Base-by-base conservation (phyloP, 1,140 invertebrate genomes). In the Leucophenga varia region DNA sequence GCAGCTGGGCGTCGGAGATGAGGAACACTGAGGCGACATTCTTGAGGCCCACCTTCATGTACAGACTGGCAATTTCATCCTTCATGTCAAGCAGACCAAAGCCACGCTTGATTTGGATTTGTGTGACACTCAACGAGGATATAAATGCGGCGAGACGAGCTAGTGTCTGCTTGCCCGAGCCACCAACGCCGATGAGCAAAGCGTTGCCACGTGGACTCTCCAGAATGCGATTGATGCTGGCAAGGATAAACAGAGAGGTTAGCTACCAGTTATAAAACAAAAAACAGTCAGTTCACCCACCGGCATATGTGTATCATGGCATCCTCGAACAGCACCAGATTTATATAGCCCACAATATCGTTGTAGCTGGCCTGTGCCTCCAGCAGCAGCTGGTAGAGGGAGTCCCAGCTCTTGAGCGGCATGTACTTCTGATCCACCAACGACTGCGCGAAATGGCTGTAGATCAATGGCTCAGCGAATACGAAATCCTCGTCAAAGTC, bases 301-400 rank as follows among this genome's bases (percentile, higher is more conserved):
- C 87, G 82, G 76, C 88, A 92, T 34, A 95, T 84, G 68, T 95
- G 91, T 55, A 83, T 81, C 85, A 95, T 91, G 1, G 94, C 93
- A 75, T 96, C 93, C 71, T 95, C 90, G 74, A 97, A 97, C 12
- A 97, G 78, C n/a, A 97, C 93, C 6, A 97, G 78, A 77, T 95
- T 93, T 92, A 96, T 95, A 1, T 87, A 87, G 5, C 89, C 85
- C 28, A 95, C 83, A 47, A 86, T 64, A 56, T 87, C 85, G 72
- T 94, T 93, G 65, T 97, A 96, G 47, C 82, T 85, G 5, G 81
- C 78, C 18, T 95, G 75, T 6, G 91, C 91, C 55, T 95, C 92
- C 2, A 84, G 79, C 0, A 95, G 74, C 36, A 92, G 77, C 60
- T 85, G 86, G 54, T 82, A 85, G 3, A 97, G 77, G 18, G 82